Evolutionary conservation across 1,140 invertebrate species (phyloP), one percentile per base, ranked within the genome.

Genomic region (Cotesia typhae): DNA sequence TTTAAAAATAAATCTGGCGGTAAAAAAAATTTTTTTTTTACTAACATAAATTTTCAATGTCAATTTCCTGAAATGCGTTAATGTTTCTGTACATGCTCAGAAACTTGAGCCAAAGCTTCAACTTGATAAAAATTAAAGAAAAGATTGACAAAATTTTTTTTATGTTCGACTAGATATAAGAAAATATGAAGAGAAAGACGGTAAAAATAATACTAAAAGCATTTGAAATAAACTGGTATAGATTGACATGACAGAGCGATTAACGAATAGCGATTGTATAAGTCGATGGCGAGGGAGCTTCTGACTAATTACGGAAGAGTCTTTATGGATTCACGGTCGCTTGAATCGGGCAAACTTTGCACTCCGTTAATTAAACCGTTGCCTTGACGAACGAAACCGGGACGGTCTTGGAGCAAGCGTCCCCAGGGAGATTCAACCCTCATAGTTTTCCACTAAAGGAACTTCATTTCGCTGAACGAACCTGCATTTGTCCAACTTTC

Each of bases 351-450:
- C 28, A 63, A 63, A 63, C 28, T 63, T 63, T 63, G 60, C 60
- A 63, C 60, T 63, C 60, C 60, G 60, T 63, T 63, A 63, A 63
- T 63, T 63, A 63, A 63, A 63, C 60, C 60, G 35, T 63, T 63
- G 60, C 60, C 20, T 20, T 14, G 53, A 55, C 36, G 7, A 63
- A 38, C 28, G 60, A 63, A 63, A 63, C 60, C 37, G 60, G 28
- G 17, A 60, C 20, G 35, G 36, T 63, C 12, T 63, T 63, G 6
- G n/a, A 63, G 37, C 60, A 12, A 38, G 20, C n/a, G 20, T 63
- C 60, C 20, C 60, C 4, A 12, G 35, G 60, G 60, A 37, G 6
- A 36, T n/a, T 10, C 60, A 63, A 37, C 6, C 35, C 35, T 37
- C 60, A 35, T 12, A 59, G 60, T 35, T 12, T 28, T 37, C 9